A percentile compares a stretch with the other conserved stretches of the same genome.
These are phyloP conservation scores for Rhamnusium bicolor DNA, from an alignment of 2,888 invertebrate species.

Conservation along the genomic window DNA sequence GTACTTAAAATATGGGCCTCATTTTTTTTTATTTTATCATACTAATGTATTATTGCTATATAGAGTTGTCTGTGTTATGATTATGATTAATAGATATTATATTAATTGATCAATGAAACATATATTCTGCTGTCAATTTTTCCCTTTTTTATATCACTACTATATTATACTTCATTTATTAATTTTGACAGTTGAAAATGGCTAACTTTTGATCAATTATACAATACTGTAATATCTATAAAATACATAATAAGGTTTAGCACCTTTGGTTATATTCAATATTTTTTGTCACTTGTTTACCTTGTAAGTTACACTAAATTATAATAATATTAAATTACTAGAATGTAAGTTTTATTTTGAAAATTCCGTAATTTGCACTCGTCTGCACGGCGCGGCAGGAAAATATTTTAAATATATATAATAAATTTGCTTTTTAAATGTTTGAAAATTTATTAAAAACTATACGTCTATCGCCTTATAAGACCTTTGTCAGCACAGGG, in stretches of 20 bases:
- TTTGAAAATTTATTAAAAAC: no score
- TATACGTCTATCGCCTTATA: no score
- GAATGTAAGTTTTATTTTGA: not conserved
- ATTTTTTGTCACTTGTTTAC: conserved; percentile 27
- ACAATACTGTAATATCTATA: conserved; percentile 1
- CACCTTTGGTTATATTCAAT: conserved; percentile 15
- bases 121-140: not conserved
- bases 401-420: no score
- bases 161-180: not conserved
- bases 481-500: no score
- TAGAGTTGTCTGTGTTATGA: conserved; percentile 30
- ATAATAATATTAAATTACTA: conserved; percentile 22
- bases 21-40: conserved; percentile 16
- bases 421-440: no score
- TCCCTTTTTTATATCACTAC: not conserved
- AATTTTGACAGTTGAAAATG: not conserved
- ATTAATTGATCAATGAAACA: conserved; percentile 4
- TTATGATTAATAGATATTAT: conserved; percentile 9
- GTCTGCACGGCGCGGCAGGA: no score
- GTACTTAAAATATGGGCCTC: conserved; percentile 36
- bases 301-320: conserved; percentile 31
- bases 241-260: conserved; percentile 15
- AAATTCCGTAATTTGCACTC: no score
- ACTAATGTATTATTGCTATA: conserved; percentile 23
- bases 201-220: not conserved